These are phyloP conservation scores for Caenorhabditis drosophilae DNA, from an alignment of 2,888 invertebrate genomes.

Conservation along the genomic window DNA sequence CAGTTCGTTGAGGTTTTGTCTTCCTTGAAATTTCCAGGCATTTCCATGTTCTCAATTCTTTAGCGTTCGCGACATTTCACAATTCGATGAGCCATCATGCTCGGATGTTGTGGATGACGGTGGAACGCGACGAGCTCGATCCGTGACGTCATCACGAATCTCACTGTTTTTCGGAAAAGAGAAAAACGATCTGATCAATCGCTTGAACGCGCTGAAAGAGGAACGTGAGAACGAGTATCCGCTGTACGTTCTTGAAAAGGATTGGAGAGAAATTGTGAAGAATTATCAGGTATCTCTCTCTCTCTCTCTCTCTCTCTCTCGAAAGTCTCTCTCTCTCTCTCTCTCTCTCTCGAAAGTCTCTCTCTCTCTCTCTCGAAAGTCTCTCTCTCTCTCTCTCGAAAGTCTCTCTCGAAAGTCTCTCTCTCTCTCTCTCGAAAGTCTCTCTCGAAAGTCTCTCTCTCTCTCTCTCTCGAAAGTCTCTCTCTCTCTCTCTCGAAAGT, in stretches of 20 bases:
- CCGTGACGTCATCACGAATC: constrained; percentile 51
- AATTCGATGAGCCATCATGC: constrained; percentile 47
- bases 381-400: no score
- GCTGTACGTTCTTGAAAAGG: constrained; percentile 70
- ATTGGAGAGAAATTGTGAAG: constrained; percentile 75
- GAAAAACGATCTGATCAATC: constrained; percentile 48
- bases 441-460: no score
- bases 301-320: no score
- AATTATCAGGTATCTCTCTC: no score
- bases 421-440: no score
- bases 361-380: no score
- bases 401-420: no score
- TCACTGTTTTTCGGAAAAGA: constrained; percentile 54
- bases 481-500: no score
- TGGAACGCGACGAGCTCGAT: constrained; percentile 51
- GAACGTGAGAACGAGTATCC: constrained; percentile 19
- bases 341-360: no score
- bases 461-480: no score
- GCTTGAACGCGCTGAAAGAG: constrained; percentile 44
- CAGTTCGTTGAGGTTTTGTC: constrained; percentile 45
- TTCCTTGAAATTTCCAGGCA: neutral
- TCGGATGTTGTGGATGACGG: constrained; percentile 46
- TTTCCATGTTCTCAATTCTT: constrained; percentile 4
- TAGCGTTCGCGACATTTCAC: constrained; percentile 33
- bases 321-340: no score